Conservation (phyloP, 2,888 invertebrate genomes). For the Xanthia togata region DNA sequence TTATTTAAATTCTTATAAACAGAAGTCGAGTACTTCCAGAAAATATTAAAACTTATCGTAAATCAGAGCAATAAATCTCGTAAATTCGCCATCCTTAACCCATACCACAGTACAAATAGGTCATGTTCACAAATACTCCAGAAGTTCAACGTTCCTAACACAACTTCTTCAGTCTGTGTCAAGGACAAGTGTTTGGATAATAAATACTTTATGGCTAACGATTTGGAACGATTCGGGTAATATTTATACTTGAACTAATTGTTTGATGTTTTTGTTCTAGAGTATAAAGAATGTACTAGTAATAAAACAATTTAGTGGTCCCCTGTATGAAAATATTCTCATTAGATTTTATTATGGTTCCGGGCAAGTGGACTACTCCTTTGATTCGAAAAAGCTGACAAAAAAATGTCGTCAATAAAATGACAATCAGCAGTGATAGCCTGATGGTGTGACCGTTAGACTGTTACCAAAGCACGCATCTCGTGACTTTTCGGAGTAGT, state of each 20-base stretch:
- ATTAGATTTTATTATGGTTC: not conserved
- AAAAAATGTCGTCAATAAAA: too few species aligned
- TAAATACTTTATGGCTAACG: constrained; percentile 32
- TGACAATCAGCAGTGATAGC: too few species aligned
- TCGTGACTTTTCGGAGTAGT: too few species aligned
- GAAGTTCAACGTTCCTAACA: constrained; percentile 58
- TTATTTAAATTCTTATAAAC: not conserved
- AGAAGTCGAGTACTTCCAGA: not conserved
- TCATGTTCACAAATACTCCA: constrained; percentile 46
- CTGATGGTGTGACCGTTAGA: too few species aligned
- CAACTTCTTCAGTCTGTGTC: constrained; percentile 43
- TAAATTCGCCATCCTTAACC: not conserved
- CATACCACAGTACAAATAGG: constrained; percentile 33
- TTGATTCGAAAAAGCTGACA: not conserved
- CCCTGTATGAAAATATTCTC: not conserved
- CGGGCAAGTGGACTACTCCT: not conserved
- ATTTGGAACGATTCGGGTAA: constrained; percentile 36
- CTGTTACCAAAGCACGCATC: too few species aligned
- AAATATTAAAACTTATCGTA: constrained; percentile 27
- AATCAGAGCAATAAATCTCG: constrained; percentile 19
- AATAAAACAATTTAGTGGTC: not conserved
- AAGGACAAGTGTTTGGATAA: constrained; percentile 50
- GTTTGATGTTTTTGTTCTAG: constrained; percentile 1
- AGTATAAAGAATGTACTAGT: not conserved
- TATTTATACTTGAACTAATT: constrained; percentile 6